A percentile compares a stretch with the other conserved stretches of the same genome.
phyloP scores from a whole-genome alignment of 30 jellyfish, hydroid and myxozoan species.

The Aurelia aurita region DNA sequence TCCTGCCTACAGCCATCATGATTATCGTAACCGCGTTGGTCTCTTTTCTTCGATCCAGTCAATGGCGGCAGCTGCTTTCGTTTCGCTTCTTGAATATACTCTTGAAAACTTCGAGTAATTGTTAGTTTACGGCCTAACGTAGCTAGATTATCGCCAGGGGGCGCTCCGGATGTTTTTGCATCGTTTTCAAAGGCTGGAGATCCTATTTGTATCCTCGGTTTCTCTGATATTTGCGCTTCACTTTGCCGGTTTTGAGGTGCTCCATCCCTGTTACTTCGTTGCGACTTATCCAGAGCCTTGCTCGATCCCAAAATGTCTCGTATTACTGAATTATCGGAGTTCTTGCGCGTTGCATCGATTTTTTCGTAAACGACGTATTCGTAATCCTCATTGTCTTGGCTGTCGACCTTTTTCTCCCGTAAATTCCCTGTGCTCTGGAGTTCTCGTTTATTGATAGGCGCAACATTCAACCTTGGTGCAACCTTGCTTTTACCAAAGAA shows the following conservation, averaged over 20 bases:
- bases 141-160: constrained; percentile 1
- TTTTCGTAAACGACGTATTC: neutral
- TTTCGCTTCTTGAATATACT: constrained; percentile 52
- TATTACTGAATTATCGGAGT: neutral
- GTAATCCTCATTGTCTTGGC: neutral
- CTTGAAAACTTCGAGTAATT: constrained; percentile 44
- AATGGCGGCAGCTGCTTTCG: constrained; percentile 71
- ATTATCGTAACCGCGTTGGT: constrained; percentile 9
- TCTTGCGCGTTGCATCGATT: neutral
- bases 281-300: neutral
- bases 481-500: neutral
- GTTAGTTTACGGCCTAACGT: constrained; percentile 39
- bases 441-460: neutral
- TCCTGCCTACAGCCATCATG: neutral
- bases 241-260: neutral
- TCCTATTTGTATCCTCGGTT: neutral
- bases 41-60: constrained; percentile 18
- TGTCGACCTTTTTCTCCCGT: neutral
- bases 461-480: neutral
- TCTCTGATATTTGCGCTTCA: neutral
- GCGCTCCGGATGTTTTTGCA: neutral
- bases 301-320: neutral
- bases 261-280: neutral
- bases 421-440: no score
- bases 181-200: neutral